phyloP scores from a whole-genome alignment of 1,140 invertebrate species.

The Caenorhabditis remanei region DNA sequence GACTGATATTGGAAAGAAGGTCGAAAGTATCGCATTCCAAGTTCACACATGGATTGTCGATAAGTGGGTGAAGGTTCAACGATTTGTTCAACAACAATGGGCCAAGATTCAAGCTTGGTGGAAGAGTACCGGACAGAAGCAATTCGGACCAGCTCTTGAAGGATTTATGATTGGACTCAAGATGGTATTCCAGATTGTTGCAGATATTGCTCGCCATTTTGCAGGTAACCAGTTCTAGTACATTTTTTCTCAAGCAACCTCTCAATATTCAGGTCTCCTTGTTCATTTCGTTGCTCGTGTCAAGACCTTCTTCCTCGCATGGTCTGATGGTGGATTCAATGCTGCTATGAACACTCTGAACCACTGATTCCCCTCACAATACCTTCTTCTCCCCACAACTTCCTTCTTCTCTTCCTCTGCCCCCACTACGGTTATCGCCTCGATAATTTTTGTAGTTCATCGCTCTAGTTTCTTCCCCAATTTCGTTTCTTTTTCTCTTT shows the following conservation, averaged over 20 bases:
- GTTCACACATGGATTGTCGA: constrained; percentile 23
- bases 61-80: constrained; percentile 1
- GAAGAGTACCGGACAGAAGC: constrained; percentile 45
- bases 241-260: background rate
- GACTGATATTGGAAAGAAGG: constrained; percentile 5
- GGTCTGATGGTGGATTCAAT: constrained; percentile 1
- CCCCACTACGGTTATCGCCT: constrained; percentile 45
- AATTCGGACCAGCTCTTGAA: constrained; percentile 33
- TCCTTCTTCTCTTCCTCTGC: background rate
- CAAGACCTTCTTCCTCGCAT: constrained; percentile 28
- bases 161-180: constrained; percentile 24
- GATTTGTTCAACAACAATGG: constrained; percentile 32
- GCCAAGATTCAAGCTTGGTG: constrained; percentile 24
- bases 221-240: background rate
- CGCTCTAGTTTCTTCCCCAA: background rate
- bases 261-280: background rate
- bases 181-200: constrained; percentile 11
- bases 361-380: background rate
- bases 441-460: constrained; percentile 1
- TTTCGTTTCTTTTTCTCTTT: background rate
- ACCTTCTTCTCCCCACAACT: background rate
- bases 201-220: background rate
- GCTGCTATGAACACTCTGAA: constrained; percentile 35
- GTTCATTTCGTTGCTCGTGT: constrained; percentile 20
- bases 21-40: background rate